These are phyloP conservation scores for Phalanger gymnotis DNA, from an alignment of 2,797 vertebrate genomes.

Conservation along the genomic window DNA sequence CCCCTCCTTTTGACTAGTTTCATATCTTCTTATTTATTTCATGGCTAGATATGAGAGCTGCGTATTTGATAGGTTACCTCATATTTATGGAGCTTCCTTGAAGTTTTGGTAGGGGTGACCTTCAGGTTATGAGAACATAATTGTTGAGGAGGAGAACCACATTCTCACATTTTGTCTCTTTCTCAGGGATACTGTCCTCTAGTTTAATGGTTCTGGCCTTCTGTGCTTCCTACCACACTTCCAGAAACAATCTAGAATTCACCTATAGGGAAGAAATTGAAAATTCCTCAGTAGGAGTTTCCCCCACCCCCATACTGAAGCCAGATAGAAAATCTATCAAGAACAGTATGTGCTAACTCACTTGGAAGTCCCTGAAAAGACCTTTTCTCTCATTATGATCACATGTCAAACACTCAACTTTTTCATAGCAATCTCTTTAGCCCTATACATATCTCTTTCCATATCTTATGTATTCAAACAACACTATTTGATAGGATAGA, in stretches of 20 bases:
- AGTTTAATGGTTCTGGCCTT: not conserved
- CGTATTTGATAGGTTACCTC: not conserved
- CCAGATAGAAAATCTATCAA: not conserved
- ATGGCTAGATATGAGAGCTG: not conserved
- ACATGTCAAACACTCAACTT: not conserved
- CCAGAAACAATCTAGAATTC: not conserved
- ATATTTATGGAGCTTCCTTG: not conserved
- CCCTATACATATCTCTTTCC: not conserved
- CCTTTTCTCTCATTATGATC: not conserved
- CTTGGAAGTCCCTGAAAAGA: not conserved
- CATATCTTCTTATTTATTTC: not conserved
- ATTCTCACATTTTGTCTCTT: not conserved
- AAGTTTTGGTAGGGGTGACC: not conserved
- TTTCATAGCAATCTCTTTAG: not conserved
- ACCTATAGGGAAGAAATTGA: not conserved
- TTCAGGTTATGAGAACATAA: not conserved
- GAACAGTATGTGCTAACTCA: not conserved
- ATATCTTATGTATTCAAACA: not conserved
- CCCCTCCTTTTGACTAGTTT: not conserved
- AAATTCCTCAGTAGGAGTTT: not conserved
- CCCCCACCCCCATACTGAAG: not conserved
- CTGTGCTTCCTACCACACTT: not conserved
- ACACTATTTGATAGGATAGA: not conserved
- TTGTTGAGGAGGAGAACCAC: not conserved
- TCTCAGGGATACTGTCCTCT: not conserved